phyloP scores from a whole-genome alignment of 2,888 invertebrate genomes.

The Yponomeuta malinellus region DNA sequence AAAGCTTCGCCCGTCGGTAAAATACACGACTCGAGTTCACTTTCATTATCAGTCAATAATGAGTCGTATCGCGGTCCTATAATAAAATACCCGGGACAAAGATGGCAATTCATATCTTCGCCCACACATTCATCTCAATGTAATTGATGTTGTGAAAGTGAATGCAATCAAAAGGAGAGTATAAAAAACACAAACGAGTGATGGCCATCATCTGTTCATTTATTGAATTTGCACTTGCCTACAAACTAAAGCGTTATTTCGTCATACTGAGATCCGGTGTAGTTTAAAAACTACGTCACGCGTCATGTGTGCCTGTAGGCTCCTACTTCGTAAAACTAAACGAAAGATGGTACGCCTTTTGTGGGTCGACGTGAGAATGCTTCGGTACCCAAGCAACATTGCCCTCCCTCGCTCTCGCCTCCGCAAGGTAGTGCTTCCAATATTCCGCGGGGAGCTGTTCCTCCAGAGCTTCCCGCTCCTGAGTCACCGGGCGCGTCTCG shows the following conservation, averaged over 20 bases:
- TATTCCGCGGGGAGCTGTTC: neutral
- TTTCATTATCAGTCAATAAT: neutral
- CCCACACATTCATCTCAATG: neutral
- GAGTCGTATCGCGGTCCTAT: neutral
- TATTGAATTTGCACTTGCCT: neutral
- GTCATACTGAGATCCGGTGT: neutral
- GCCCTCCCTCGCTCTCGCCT: neutral
- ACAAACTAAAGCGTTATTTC: neutral
- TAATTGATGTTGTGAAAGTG: neutral
- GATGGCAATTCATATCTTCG: neutral
- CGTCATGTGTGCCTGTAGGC: neutral
- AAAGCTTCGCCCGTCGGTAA: neutral
- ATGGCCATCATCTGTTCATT: neutral
- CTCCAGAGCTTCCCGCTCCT: neutral
- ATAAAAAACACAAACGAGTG: neutral
- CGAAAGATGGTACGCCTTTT: neutral
- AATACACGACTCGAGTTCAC: neutral
- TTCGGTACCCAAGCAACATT: neutral
- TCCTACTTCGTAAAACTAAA: neutral
- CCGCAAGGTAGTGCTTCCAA: neutral
- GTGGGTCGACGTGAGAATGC: neutral
- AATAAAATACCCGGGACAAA: neutral
- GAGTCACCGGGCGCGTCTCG: neutral
- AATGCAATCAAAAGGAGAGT: neutral
- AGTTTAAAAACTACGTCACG: neutral